phyloP scores from a whole-genome alignment of 2,797 vertebrate genomes.

The Acanthopagrus latus region DNA sequence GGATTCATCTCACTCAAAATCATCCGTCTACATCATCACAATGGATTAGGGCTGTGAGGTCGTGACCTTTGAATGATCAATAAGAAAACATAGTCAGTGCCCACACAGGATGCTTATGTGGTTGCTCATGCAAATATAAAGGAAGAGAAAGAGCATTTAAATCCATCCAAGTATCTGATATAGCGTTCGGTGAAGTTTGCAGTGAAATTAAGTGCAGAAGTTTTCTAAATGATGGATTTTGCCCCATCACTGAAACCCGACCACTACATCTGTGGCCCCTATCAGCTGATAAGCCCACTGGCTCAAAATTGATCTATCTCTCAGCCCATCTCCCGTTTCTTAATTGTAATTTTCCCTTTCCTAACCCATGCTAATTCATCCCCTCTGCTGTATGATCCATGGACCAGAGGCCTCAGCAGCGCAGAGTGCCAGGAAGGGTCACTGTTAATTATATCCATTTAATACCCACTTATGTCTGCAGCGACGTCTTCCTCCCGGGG shows the following conservation, averaged over 20 bases:
- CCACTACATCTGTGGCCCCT: constrained; percentile 56
- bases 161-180: background rate
- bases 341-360: constrained; percentile 78
- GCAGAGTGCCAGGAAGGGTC: constrained; percentile 86
- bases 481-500: constrained; percentile 82
- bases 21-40: constrained; percentile 73
- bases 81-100: constrained; percentile 66
- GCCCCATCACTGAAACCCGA: constrained; percentile 43
- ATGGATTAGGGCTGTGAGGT: constrained; percentile 68
- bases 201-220: constrained; percentile 47
- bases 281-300: constrained; percentile 75
- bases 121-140: constrained; percentile 45
- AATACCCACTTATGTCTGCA: constrained; percentile 90
- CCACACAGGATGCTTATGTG: constrained; percentile 31
- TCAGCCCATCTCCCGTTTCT: constrained; percentile 71
- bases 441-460: constrained; percentile 92
- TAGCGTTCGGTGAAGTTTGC: constrained; percentile 37
- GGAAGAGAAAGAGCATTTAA: constrained; percentile 8
- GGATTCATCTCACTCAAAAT: constrained; percentile 62
- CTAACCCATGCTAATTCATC: constrained; percentile 84
- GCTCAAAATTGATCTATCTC: constrained; percentile 77
- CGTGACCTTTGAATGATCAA: constrained; percentile 70
- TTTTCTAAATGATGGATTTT: constrained; percentile 65
- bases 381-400: constrained; percentile 83
- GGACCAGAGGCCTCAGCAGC: constrained; percentile 72